These are phyloP conservation scores for Cantharis rustica DNA, from an alignment of 2,888 invertebrate genomes.

Conservation along the genomic window DNA sequence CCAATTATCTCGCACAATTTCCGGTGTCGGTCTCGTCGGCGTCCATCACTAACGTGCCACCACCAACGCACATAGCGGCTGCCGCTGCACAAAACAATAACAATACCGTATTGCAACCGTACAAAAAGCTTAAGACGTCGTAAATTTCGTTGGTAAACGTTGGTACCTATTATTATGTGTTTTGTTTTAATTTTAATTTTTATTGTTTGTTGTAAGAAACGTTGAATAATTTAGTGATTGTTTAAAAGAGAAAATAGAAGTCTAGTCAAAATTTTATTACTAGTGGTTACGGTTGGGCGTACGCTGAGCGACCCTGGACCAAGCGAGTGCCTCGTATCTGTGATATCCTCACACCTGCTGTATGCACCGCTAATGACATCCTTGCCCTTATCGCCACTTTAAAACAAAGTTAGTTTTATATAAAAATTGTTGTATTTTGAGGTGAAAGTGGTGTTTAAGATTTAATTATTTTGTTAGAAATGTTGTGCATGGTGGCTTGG, in stretches of 20 bases:
- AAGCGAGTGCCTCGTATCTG: slow-evolving; percentile 58
- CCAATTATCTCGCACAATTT: slow-evolving; percentile 45
- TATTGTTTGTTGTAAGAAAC: slow-evolving; percentile 29
- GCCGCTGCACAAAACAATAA: slow-evolving; percentile 58
- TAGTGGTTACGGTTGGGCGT: slow-evolving; percentile 37
- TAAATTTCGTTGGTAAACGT: slow-evolving; percentile 53
- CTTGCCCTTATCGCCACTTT: slow-evolving; percentile 31
- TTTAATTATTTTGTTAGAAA: slow-evolving; percentile 35
- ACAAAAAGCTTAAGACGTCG: slow-evolving; percentile 90
- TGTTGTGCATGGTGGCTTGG: slow-evolving; percentile 41
- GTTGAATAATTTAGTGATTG: slow-evolving; percentile 22
- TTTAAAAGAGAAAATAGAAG: slow-evolving; percentile 24
- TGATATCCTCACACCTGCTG: slow-evolving; percentile 53
- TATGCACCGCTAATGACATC: slow-evolving; percentile 36
- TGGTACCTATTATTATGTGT: slow-evolving; percentile 2
- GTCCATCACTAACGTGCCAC: slow-evolving; percentile 48
- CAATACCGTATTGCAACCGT: slow-evolving; percentile 74
- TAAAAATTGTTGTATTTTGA: slow-evolving; percentile 34
- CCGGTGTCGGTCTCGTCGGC: slow-evolving; percentile 55
- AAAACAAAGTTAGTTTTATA: slow-evolving; percentile 32
- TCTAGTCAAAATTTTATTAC: slow-evolving; percentile 49
- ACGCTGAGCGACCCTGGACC: slow-evolving; percentile 50
- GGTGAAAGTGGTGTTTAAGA: slow-evolving; percentile 36
- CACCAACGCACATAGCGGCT: slow-evolving; percentile 48
- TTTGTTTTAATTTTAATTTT: slow-evolving; percentile 19